Percentiles rank a stretch among this genome's conserved stretches.
Evolutionary conservation across 2,797 vertebrate species (phyloP).

Genomic region (Arnoldichthys spilopterus): DNA sequence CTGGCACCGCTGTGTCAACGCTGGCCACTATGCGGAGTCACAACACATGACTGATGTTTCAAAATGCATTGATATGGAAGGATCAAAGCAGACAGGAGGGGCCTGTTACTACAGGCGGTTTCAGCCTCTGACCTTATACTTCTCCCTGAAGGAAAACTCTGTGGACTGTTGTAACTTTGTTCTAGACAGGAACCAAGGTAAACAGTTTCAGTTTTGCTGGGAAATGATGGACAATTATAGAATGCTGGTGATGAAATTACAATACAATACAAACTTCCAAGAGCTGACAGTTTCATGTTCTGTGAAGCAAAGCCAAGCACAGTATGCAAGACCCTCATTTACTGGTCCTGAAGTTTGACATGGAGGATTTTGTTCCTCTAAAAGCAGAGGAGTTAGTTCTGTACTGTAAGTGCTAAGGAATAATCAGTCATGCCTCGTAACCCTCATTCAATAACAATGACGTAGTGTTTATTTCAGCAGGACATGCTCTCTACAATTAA

Average conservation of each 20-base stretch:
- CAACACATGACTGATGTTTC: conserved; percentile 46
- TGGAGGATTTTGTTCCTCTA: conserved; percentile 53
- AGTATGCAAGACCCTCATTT: conserved; percentile 51
- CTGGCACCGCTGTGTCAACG: conserved; percentile 48
- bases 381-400: conserved; percentile 49
- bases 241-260: conserved; percentile 39
- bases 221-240: conserved; percentile 54
- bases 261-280: conserved; percentile 45
- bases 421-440: conserved; percentile 51
- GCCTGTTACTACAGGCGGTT: conserved; percentile 39
- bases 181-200: conserved; percentile 69
- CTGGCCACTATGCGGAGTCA: conserved; percentile 41
- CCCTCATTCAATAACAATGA: conserved; percentile 55
- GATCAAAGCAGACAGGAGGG: conserved; percentile 43
- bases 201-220: conserved; percentile 64
- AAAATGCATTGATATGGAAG: conserved; percentile 26
- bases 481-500: conserved; percentile 56
- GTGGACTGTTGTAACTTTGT: conserved; percentile 68
- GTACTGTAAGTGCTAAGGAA: conserved; percentile 33
- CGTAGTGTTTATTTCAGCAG: conserved; percentile 56
- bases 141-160: conserved; percentile 57
- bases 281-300: conserved; percentile 50
- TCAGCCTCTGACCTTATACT: conserved; percentile 41
- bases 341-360: conserved; percentile 52
- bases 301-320: conserved; percentile 62